phyloP scores from a whole-genome alignment of 2,797 vertebrate genomes.

The Erithacus rubecula region DNA sequence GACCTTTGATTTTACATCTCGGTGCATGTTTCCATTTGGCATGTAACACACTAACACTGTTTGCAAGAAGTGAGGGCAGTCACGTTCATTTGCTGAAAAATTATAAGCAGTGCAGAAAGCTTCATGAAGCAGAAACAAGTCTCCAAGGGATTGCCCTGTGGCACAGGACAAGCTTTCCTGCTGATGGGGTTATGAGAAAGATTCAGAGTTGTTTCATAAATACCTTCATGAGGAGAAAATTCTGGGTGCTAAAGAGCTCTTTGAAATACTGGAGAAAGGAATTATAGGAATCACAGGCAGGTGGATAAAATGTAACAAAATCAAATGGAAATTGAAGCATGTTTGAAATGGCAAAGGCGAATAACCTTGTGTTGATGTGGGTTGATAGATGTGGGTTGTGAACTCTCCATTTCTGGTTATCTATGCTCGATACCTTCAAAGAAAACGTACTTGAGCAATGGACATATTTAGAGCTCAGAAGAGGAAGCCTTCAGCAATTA shows the following conservation, averaged over 20 bases:
- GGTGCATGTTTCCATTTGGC: neutral
- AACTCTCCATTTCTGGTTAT: neutral
- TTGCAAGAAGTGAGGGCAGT: neutral
- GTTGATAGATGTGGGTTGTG: neutral
- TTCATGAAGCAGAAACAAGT: neutral
- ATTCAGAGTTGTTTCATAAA: neutral
- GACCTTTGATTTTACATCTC: neutral
- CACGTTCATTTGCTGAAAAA: neutral
- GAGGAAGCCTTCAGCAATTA: neutral
- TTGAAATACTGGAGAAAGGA: neutral
- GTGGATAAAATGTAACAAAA: neutral
- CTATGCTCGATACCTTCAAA: neutral
- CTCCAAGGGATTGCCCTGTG: neutral
- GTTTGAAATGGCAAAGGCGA: fast-evolving
- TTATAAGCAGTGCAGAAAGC: neutral
- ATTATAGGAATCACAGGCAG: neutral
- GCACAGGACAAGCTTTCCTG: neutral
- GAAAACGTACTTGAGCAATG: neutral
- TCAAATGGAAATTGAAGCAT: neutral
- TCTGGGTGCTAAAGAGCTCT: neutral
- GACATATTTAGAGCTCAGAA: neutral
- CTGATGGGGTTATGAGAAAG: neutral
- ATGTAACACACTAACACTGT: neutral
- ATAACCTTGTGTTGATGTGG: no score
- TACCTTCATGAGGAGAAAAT: neutral